Base-by-base conservation (phyloP, 92 coral and sea anemone species). In the Galaxea fascicularis region DNA sequence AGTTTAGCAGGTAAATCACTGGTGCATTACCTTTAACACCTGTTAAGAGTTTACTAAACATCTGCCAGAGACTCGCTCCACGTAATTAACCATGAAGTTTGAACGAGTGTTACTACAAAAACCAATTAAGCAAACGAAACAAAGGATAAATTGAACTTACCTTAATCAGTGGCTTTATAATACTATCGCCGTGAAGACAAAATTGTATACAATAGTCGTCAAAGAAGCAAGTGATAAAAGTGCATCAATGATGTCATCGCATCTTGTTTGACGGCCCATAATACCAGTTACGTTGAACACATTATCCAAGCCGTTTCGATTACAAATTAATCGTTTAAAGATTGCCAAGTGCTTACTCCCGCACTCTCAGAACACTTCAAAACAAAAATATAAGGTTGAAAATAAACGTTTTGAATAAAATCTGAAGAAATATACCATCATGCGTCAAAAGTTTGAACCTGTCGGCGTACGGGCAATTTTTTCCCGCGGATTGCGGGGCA, bases 1-100 rank as follows among this genome's bases (percentile, higher is more conserved):
- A 47, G 24, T 14, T 28, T 8, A 28, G 25, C 78, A 74, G 78
- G 78, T 74, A 74, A 53, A 27, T 57, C 21, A 54, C 78, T 26
- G 10, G 45, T 27, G 65, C 21, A 22, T 73, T 73, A 17, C 5
- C 8, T 0, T 15, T 3, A 73, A n/a, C 64, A 74, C 78, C 78
- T 74, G 78, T 53, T 53, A 45, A 16, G 44, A 72, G 41, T 30
- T 74, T 74, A 16, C 18, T 4, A 0, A 49, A 51, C 15, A 20
- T 26, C 52, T 4, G 4, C 18, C 20, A 39, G 25, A 24, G 41
- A 35, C 28, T 22, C 27, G 44, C 18, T 70, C 9, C 10, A 39
- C 22, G 22, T 20, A 41, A 0, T n/a, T 70, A 39, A 4, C 44
- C 26, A 14, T 21, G 17, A 17, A 12, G 26, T 20, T 27, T 18